phyloP scores from a whole-genome alignment of 2,888 invertebrate genomes.

The Tholera decimalis region DNA sequence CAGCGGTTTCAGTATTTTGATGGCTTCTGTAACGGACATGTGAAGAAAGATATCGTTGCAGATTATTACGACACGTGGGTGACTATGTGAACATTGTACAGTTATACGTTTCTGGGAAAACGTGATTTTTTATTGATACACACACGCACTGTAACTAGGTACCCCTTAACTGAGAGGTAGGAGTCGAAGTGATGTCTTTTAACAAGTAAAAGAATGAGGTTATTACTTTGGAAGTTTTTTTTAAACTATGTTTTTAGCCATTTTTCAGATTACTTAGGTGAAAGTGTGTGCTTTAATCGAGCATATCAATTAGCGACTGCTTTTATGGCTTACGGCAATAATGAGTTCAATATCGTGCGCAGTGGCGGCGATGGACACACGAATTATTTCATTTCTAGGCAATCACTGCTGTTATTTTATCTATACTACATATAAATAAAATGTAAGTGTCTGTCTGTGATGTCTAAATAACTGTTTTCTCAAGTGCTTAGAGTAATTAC shows the following conservation, averaged over 20 bases:
- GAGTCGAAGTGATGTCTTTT: slow-evolving; percentile 4
- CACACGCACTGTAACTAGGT: slow-evolving; percentile 19
- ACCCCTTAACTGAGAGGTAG: slow-evolving; percentile 8
- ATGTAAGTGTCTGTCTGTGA: neutral
- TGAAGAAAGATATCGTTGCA: slow-evolving; percentile 56
- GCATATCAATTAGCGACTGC: slow-evolving; percentile 76
- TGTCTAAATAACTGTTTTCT: too few species aligned
- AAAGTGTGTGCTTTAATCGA: slow-evolving; percentile 71
- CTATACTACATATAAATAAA: too few species aligned
- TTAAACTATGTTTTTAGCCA: slow-evolving; percentile 4
- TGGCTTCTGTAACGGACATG: slow-evolving; percentile 55
- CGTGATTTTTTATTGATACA: slow-evolving; percentile 59
- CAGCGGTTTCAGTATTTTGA: slow-evolving; percentile 61
- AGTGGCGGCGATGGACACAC: slow-evolving; percentile 19
- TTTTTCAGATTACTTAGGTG: slow-evolving; percentile 17
- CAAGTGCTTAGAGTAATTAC: too few species aligned
- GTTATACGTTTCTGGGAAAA: slow-evolving; percentile 62
- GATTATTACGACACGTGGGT: slow-evolving; percentile 59
- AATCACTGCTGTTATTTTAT: slow-evolving; percentile 27
- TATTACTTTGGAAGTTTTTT: slow-evolving; percentile 2
- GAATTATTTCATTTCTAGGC: slow-evolving; percentile 27
- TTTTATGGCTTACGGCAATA: slow-evolving; percentile 64
- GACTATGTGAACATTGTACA: slow-evolving; percentile 53
- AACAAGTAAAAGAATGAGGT: neutral
- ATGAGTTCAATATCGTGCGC: slow-evolving; percentile 61